Evolutionary conservation across 2,797 vertebrate genomes (phyloP).

Genomic region (Poecilia gillii): DNA sequence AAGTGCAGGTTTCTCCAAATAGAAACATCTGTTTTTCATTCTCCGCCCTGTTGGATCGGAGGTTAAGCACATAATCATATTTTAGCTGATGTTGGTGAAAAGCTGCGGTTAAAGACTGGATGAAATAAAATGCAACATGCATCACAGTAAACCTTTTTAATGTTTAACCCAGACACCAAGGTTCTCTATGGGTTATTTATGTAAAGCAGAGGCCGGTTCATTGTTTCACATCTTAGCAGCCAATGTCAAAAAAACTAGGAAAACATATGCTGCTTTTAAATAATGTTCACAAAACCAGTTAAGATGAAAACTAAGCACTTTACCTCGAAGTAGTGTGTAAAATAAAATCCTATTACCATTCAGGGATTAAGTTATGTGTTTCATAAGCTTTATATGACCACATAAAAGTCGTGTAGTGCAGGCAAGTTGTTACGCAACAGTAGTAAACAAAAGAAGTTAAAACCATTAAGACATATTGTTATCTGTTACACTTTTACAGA

Average conservation of each 20-base stretch:
- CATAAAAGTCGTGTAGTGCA: background rate
- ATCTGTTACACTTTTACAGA: background rate
- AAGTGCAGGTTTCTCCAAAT: background rate
- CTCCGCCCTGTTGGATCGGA: background rate
- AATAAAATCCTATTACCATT: background rate
- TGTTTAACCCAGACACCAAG: background rate
- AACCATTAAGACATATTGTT: background rate
- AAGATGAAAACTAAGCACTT: background rate
- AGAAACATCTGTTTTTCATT: background rate
- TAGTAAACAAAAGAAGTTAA: background rate
- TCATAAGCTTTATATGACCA: background rate
- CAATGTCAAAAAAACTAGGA: background rate
- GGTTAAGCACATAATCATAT: background rate
- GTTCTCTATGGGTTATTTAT: background rate
- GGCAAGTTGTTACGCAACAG: background rate
- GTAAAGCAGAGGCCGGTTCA: background rate
- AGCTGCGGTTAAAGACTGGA: background rate
- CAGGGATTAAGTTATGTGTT: background rate
- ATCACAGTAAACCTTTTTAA: background rate
- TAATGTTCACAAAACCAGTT: background rate
- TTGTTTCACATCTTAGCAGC: background rate
- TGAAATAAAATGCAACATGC: background rate
- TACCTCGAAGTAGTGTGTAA: background rate
- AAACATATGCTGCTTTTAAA: background rate
- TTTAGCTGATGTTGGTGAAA: background rate